Evolutionary conservation across 2,113 vertebrate genomes (phyloP).

Genomic region (Chascanopsetta lugubris): DNA sequence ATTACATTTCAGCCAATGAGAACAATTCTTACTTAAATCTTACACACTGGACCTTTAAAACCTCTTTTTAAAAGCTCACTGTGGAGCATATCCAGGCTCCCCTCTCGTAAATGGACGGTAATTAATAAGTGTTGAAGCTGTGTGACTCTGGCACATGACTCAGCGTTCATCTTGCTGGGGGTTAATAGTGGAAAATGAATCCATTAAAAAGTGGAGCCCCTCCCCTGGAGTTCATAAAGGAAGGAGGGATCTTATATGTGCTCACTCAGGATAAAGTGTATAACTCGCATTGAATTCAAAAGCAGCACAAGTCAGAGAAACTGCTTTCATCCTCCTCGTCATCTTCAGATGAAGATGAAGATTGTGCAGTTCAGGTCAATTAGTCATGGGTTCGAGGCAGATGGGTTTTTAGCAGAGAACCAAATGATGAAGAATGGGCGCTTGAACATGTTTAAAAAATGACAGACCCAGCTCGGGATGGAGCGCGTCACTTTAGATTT

Average conservation of each 20-base stretch:
- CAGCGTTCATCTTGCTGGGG: conserved; percentile 5
- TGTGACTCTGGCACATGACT: too few relatives aligned
- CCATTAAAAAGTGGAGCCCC: conserved; percentile 12
- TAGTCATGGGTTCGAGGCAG: conserved; percentile 11
- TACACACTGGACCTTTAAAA: too few relatives aligned
- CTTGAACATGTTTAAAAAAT: conserved; percentile 18
- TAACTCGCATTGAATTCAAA: conserved; percentile 21
- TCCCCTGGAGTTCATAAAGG: conserved; percentile 37
- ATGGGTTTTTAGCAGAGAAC: conserved; percentile 28
- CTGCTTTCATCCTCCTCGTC: conserved; percentile 24
- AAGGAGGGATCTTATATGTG: conserved; percentile 21
- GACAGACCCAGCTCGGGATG: conserved; percentile 27
- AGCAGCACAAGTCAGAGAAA: conserved; percentile 24
- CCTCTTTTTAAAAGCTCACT: too few relatives aligned
- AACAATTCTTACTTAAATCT: too few relatives aligned
- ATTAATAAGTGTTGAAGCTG: too few relatives aligned
- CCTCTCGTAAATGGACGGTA: too few relatives aligned
- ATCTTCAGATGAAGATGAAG: neutral
- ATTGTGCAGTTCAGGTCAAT: too few relatives aligned
- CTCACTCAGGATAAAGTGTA: conserved; percentile 30
- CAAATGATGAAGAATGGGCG: conserved; percentile 26
- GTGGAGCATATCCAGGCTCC: too few relatives aligned
- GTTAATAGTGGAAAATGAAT: conserved; percentile 38
- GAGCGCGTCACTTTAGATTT: conserved; percentile 23
- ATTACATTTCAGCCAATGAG: too few relatives aligned